A percentile compares a stretch with the other conserved stretches of the same genome.
Evolutionary conservation across 2,113 vertebrate species (phyloP).

Genomic region (Electrona antarctica): DNA sequence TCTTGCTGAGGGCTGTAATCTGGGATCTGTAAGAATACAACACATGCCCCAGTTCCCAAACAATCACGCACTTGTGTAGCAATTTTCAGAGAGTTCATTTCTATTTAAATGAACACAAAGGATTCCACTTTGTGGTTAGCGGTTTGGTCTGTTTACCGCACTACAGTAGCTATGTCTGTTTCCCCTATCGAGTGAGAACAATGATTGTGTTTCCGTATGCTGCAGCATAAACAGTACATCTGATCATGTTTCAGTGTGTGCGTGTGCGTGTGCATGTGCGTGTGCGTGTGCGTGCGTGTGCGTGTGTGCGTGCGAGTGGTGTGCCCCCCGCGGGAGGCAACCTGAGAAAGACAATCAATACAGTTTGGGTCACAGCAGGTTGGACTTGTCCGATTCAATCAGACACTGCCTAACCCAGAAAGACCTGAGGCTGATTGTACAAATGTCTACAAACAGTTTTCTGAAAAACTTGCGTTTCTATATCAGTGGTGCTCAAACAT

Average conservation of each 20-base stretch:
- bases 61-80: neutral
- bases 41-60: neutral
- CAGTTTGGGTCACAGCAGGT: slow-evolving; percentile 52
- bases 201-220: slow-evolving; percentile 34
- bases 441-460: too few relatives aligned
- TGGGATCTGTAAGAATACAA: slow-evolving; percentile 74
- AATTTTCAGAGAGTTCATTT: too few relatives aligned
- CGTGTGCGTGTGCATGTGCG: slow-evolving; percentile 13
- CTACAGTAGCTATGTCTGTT: neutral
- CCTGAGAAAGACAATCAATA: slow-evolving; percentile 63
- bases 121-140: too few relatives aligned
- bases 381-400: slow-evolving; percentile 44
- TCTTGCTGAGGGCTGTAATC: slow-evolving; percentile 80
- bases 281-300: slow-evolving; percentile 28
- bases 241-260: slow-evolving; percentile 44
- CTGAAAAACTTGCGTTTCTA: too few relatives aligned
- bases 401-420: neutral
- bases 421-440: too few relatives aligned
- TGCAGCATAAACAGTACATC: slow-evolving; percentile 22
- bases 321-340: slow-evolving; percentile 60
- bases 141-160: neutral
- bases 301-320: slow-evolving; percentile 25
- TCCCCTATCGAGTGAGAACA: slow-evolving; percentile 29
- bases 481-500: too few relatives aligned
- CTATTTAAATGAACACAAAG: too few relatives aligned